phyloP scores from a whole-genome alignment of 2,797 vertebrate genomes.

The Echeneis naucrates region DNA sequence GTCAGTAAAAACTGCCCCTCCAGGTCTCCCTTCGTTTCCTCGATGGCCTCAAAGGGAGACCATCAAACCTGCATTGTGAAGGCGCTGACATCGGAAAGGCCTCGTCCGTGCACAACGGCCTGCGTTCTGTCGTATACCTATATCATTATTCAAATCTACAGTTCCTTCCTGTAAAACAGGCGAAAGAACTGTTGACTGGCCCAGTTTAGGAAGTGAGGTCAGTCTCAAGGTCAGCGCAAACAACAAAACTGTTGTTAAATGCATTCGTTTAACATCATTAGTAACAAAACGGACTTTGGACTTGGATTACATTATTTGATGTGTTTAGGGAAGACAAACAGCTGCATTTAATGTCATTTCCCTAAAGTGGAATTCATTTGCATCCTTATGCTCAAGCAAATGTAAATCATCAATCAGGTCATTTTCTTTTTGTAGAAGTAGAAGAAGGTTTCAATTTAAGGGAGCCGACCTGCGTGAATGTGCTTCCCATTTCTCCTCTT shows the following conservation, averaged over 20 bases:
- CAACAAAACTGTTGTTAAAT: constrained; percentile 31
- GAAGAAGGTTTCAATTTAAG: constrained; percentile 12
- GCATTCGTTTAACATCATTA: constrained; percentile 5
- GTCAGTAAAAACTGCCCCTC: constrained; percentile 65
- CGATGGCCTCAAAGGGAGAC: constrained; percentile 76
- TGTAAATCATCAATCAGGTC: not conserved
- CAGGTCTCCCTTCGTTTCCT: constrained; percentile 80
- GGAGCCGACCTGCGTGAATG: constrained; percentile 10
- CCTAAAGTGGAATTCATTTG: not conserved
- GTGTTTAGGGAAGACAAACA: not conserved
- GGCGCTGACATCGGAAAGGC: constrained; percentile 59
- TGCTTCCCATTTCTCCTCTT: not conserved
- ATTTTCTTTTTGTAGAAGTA: not conserved
- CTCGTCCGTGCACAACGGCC: constrained; percentile 56
- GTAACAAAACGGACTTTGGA: constrained; percentile 4
- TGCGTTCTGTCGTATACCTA: constrained; percentile 52
- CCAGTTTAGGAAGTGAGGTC: constrained; percentile 52
- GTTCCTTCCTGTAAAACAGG: constrained; percentile 70
- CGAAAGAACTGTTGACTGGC: constrained; percentile 36
- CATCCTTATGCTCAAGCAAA: not conserved
- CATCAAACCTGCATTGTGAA: constrained; percentile 52
- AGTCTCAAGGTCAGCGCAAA: constrained; percentile 36
- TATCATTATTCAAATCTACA: constrained; percentile 53
- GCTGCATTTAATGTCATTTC: not conserved
- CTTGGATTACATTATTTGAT: not conserved